Evolutionary conservation across 2,797 vertebrate genomes (phyloP).

Genomic region (Lithobates pipiens): DNA sequence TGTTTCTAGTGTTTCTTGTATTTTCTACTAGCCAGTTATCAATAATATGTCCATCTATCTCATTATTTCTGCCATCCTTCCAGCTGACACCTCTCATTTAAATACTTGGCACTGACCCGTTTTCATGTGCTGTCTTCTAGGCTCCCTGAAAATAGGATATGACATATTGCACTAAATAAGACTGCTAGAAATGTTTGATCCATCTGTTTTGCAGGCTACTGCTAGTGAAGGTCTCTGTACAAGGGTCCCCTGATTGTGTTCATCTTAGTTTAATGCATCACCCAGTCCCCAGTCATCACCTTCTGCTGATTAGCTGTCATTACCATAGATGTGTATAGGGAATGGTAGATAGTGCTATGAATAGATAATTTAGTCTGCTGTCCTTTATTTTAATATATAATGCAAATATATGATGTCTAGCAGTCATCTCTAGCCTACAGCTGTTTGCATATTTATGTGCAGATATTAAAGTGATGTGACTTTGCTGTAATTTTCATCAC

Average conservation of each 20-base stretch:
- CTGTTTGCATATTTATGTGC: conserved; percentile 37
- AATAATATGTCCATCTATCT: conserved; percentile 14
- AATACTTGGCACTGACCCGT: conserved; percentile 18
- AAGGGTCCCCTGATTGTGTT: conserved; percentile 20
- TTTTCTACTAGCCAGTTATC: too few relatives aligned
- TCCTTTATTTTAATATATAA: conserved; percentile 34
- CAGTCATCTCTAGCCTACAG: conserved; percentile 37
- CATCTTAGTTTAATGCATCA: conserved; percentile 31
- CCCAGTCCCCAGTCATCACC: conserved; percentile 9
- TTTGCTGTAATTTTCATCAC: conserved; percentile 28
- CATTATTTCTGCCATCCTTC: conserved; percentile 1
- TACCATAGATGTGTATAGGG: conserved; percentile 10
- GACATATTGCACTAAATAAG: conserved; percentile 15
- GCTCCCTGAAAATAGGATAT: conserved; percentile 23
- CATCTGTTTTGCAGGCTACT: conserved; percentile 44
- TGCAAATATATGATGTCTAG: conserved; percentile 34
- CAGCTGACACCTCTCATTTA: conserved; percentile 34
- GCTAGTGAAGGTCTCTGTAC: conserved; percentile 26
- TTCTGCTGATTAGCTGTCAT: conserved; percentile 34
- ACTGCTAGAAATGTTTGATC: conserved; percentile 4
- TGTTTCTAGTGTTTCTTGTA: too few relatives aligned
- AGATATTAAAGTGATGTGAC: conserved; percentile 15
- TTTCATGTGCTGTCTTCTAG: conserved; percentile 19
- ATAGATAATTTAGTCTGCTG: conserved; percentile 32
- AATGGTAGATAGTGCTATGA: conserved; percentile 15